Evolutionary conservation across 2,888 invertebrate genomes (phyloP), one percentile per base, ranked within the genome.

Genomic region (Rhingia rostrata): DNA sequence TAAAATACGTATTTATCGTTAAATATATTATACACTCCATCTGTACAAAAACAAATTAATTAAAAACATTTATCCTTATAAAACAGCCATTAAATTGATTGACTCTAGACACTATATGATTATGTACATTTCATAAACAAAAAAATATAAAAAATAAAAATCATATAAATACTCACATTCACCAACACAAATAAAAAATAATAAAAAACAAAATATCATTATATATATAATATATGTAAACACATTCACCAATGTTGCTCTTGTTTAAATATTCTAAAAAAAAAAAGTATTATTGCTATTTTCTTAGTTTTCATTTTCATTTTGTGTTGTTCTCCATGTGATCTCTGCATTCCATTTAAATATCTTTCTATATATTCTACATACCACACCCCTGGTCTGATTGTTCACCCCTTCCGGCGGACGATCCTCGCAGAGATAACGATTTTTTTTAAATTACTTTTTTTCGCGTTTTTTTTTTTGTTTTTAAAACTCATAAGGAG

Each of bases 371-470:
- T 22, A 22, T 22, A 22, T 72, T 70, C 70, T 75, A 77, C 79
- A 84, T 86, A 87, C 87, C 87, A 87, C 87, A 87, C 87, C 87
- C 87, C 87, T 87, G 86, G 84, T 86, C 86, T 86, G 85, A 84
- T 84, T 84, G 80, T 84, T 80, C 80, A 84, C 67, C 85, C 81
- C 75, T 85, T 85, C 85, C 85, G 81, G 86, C 86, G 87, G 86
- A 87, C 87, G 87, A 86, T 86, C 86, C 80, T 79, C 79, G 73
- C 53, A 74, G 58, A 79, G 60, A 75, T 54, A 56, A 73, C 58
- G 74, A 54, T 69, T 60, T 61, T 56, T 5, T 22, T 22, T 22
- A 22, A 22, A 22, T 22, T 22, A 22, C 2, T 43, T 56, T 61
- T 56, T 72, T 61, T 75, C 64, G 58, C 72, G 58, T 63, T 81